Evolutionary conservation across 2,888 invertebrate genomes (phyloP).

Genomic region (Holacanthella duospinosa): DNA sequence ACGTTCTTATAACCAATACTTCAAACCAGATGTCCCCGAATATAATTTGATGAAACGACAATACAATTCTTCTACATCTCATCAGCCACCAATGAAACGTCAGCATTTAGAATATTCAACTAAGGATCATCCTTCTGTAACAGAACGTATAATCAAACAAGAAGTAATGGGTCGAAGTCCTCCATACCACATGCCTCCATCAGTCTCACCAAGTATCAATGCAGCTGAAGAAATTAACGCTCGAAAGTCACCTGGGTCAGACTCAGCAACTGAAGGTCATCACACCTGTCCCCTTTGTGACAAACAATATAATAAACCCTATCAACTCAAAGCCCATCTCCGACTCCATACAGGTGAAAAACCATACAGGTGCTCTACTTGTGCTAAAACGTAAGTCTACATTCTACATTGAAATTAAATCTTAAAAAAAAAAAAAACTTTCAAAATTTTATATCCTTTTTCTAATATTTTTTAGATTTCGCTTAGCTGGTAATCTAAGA

Average conservation of each 20-base stretch:
- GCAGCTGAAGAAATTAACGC: background rate
- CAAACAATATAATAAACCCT: background rate
- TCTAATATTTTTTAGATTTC: background rate
- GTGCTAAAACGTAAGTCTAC: conserved; percentile 1
- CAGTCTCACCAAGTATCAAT: background rate
- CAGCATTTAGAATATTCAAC: too few relatives aligned
- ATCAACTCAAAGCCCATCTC: background rate
- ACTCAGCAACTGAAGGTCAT: background rate
- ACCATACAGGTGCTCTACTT: background rate
- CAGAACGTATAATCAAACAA: too few relatives aligned
- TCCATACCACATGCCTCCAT: too few relatives aligned
- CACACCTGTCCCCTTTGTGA: background rate
- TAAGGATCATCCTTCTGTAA: too few relatives aligned
- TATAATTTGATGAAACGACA: background rate
- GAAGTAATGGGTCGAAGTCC: too few relatives aligned
- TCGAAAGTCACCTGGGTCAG: background rate
- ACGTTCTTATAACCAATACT: background rate
- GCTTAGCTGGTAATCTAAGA: background rate
- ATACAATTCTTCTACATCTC: background rate
- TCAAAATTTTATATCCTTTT: background rate
- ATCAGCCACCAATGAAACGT: background rate
- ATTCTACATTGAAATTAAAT: background rate
- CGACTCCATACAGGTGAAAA: background rate
- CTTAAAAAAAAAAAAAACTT: background rate
- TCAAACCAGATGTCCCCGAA: background rate